Conservation (phyloP, 2,113 vertebrate species). For the Protobothrops flavoviridis region DNA sequence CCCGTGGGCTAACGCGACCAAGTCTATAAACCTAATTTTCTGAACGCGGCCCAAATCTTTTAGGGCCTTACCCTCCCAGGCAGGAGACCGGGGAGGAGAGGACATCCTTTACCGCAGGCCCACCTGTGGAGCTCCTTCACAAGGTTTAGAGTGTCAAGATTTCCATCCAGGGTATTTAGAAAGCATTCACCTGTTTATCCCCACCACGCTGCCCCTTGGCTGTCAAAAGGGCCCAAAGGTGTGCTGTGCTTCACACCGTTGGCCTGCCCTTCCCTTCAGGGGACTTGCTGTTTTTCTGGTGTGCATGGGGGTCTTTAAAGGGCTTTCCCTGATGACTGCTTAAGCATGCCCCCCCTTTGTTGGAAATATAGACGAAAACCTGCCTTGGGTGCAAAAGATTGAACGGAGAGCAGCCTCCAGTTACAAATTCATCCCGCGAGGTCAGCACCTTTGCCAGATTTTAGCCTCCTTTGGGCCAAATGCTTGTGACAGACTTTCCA, state of each 20-base stretch:
- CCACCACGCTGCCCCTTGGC: neutral
- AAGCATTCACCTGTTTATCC: neutral
- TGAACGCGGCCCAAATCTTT: neutral
- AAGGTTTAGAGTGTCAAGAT: neutral
- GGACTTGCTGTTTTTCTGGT: neutral
- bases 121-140: neutral
- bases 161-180: neutral
- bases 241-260: neutral
- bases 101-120: neutral
- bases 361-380: no score
- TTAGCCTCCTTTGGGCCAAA: neutral
- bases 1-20: neutral
- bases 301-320: neutral
- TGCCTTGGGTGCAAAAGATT: neutral
- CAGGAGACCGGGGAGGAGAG: neutral
- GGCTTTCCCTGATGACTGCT: neutral
- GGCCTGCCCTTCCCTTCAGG: neutral
- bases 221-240: constrained; percentile 2
- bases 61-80: neutral
- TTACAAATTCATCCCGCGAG: neutral
- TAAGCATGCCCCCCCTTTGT: neutral
- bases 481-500: neutral
- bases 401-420: neutral
- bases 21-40: neutral
- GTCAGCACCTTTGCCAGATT: neutral